phyloP scores from a whole-genome alignment of 92 coral and sea anemone species.

The Porites rus region DNA sequence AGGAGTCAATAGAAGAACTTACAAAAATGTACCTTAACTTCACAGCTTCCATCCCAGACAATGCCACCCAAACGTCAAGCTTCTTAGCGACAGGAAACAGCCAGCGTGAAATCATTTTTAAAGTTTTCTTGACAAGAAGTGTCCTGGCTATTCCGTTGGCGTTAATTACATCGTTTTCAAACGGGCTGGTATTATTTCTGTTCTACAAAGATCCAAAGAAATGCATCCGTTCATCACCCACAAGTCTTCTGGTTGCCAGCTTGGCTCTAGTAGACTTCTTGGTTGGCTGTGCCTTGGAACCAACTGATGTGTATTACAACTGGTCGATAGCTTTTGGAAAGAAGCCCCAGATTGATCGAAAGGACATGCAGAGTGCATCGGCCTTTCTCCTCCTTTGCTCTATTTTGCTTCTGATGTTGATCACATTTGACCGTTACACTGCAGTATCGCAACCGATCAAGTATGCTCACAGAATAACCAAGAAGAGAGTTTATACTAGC shows the following conservation, averaged over 20 bases:
- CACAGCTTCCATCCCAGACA: background rate
- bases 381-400: slow-evolving; percentile 73
- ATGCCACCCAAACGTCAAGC: background rate
- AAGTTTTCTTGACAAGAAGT: slow-evolving; percentile 64
- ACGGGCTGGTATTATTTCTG: slow-evolving; percentile 71
- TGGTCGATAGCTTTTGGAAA: slow-evolving; percentile 32
- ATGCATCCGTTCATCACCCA: slow-evolving; percentile 69
- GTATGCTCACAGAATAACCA: slow-evolving; percentile 51
- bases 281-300: slow-evolving; percentile 75
- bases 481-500: slow-evolving; percentile 35
- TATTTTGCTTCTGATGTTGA: slow-evolving; percentile 66
- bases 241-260: slow-evolving; percentile 71
- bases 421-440: slow-evolving; percentile 69
- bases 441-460: slow-evolving; percentile 64
- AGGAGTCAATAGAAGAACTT: background rate
- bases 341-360: slow-evolving; percentile 42
- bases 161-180: slow-evolving; percentile 64
- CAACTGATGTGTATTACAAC: slow-evolving; percentile 65
- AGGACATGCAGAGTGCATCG: slow-evolving; percentile 68
- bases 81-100: background rate
- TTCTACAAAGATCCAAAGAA: slow-evolving; percentile 65
- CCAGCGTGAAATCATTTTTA: slow-evolving; percentile 25
- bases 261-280: slow-evolving; percentile 71
- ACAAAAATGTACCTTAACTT: slow-evolving; percentile 25
- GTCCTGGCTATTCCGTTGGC: slow-evolving; percentile 64